These are phyloP conservation scores for Carterocephalus palaemon DNA, from an alignment of 2,888 invertebrate genomes.

Conservation along the genomic window DNA sequence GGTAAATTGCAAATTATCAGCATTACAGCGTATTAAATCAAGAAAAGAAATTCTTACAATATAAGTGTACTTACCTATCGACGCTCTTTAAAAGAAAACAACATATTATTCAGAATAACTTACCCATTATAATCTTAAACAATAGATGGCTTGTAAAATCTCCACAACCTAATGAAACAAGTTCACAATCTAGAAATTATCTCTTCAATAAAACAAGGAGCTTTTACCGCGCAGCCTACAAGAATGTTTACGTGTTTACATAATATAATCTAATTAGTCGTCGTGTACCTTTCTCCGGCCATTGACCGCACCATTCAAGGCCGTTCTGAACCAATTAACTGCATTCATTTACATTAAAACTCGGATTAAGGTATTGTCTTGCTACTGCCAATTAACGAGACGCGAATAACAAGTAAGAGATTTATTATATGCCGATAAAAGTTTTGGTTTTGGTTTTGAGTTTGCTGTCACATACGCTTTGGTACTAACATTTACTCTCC, in stretches of 20 bases:
- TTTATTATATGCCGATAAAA: too few relatives aligned
- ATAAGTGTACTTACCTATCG: too few relatives aligned
- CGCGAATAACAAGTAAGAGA: too few relatives aligned
- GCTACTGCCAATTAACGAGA: not conserved
- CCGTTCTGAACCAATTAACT: conserved; percentile 24
- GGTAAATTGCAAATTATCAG: too few relatives aligned
- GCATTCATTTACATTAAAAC: conserved; percentile 23
- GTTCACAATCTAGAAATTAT: conserved; percentile 14
- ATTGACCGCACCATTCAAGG: conserved; percentile 34
- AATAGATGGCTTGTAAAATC: conserved; percentile 15
- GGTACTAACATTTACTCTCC: too few relatives aligned
- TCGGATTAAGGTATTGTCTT: conserved; percentile 5
- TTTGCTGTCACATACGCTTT: too few relatives aligned
- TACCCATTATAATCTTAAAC: conserved; percentile 2
- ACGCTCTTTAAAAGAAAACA: too few relatives aligned
- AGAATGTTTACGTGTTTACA: conserved; percentile 21
- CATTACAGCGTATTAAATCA: too few relatives aligned
- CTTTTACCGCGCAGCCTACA: conserved; percentile 12
- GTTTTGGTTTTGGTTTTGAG: too few relatives aligned
- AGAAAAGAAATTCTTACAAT: too few relatives aligned
- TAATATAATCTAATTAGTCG: conserved; percentile 31
- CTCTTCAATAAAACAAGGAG: conserved; percentile 20
- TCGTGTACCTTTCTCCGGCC: conserved; percentile 35
- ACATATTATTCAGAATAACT: not conserved
- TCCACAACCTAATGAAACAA: conserved; percentile 19